phyloP scores from a whole-genome alignment of 2,113 vertebrate species.

The Athene noctua region DNA sequence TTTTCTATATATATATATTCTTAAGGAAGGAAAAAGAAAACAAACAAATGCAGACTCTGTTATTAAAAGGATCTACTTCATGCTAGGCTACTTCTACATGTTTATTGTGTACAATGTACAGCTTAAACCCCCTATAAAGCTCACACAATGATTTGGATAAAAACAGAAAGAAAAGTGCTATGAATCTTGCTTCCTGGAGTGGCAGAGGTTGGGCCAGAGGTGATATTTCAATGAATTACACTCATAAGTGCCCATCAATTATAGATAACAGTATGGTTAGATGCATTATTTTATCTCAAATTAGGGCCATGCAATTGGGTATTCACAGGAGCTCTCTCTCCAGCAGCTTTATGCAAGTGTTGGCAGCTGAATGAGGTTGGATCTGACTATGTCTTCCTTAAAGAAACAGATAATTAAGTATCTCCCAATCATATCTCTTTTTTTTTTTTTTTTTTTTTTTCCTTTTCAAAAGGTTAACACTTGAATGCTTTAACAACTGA shows the following conservation, averaged over 20 bases:
- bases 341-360: conserved; percentile 63
- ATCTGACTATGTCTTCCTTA: conserved; percentile 71
- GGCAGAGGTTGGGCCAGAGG: conserved; percentile 79
- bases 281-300: conserved; percentile 87
- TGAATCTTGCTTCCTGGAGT: conserved; percentile 67
- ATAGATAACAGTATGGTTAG: conserved; percentile 86
- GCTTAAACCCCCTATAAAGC: conserved; percentile 19
- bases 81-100: conserved; percentile 26
- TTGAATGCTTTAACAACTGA: conserved; percentile 77
- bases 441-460: conserved; percentile 42
- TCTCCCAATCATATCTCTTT: conserved; percentile 75
- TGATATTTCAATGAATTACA: conserved; percentile 89
- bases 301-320: conserved; percentile 76
- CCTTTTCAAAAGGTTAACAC: conserved; percentile 87
- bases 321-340: conserved; percentile 67
- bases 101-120: conserved; percentile 61
- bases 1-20: background rate
- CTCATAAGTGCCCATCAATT: conserved; percentile 84
- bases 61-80: conserved; percentile 42
- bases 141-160: conserved; percentile 63
- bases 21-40: conserved; percentile 12
- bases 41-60: background rate
- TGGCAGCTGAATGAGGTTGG: conserved; percentile 68
- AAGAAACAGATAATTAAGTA: conserved; percentile 87
- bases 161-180: conserved; percentile 56